Conservation (phyloP, 2,888 invertebrate species). For the Onthophagus sagittarius region DNA sequence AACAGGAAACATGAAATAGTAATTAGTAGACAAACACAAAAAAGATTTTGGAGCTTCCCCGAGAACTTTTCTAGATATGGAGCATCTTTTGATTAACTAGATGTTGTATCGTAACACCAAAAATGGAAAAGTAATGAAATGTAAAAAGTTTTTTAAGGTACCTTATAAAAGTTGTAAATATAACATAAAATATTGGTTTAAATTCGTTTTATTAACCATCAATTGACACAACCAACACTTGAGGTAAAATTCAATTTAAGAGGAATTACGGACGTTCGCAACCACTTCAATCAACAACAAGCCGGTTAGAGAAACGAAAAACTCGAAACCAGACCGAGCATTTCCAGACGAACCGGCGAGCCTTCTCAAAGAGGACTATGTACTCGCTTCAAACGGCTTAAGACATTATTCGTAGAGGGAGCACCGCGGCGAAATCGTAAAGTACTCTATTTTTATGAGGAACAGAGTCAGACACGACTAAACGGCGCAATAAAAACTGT, state of each 20-base stretch:
- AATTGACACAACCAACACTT: background rate
- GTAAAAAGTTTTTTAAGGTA: too few species aligned
- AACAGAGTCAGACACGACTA: background rate
- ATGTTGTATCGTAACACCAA: too few species aligned
- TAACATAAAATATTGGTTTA: too few species aligned
- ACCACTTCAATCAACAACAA: background rate
- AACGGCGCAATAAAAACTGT: background rate
- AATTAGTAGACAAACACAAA: too few species aligned
- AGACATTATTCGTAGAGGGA: background rate
- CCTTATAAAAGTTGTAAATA: too few species aligned
- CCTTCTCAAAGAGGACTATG: background rate
- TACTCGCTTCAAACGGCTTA: background rate
- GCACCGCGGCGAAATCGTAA: background rate
- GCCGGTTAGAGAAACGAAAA: background rate
- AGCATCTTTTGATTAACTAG: too few species aligned
- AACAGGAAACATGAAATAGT: too few species aligned
- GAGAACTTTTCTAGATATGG: too few species aligned
- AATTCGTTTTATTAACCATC: background rate
- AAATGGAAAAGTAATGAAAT: too few species aligned
- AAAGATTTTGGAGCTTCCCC: too few species aligned
- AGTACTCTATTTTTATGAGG: background rate
- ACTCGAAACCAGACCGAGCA: background rate
- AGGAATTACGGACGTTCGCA: slow-evolving; percentile 6
- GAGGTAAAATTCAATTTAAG: slow-evolving; percentile 2
- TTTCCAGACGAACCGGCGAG: background rate